Percentiles rank a stretch among this genome's conserved stretches.
Evolutionary conservation across 2,797 vertebrate species (phyloP).

Genomic region (Cuculus canorus): DNA sequence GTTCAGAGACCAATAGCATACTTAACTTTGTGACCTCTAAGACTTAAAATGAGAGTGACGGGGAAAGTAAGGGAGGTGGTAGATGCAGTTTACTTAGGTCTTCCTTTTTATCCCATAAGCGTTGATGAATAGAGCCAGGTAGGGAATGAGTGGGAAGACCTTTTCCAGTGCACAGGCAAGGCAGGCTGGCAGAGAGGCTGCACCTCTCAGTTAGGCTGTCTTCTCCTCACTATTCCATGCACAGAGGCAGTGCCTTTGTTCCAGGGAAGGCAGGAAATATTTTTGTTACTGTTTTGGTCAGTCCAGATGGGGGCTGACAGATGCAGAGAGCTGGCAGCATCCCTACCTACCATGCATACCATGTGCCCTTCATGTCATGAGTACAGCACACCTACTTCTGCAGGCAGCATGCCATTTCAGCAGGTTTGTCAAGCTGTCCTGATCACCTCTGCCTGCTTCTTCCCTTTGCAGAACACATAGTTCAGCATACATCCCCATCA

Average conservation of each 20-base stretch:
- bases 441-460: neutral
- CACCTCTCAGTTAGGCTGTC: neutral
- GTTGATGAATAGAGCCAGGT: rapidly evolving
- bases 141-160: neutral
- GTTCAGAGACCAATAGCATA: neutral
- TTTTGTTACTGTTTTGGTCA: neutral
- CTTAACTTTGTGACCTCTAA: neutral
- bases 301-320: neutral
- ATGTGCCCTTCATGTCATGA: rapidly evolving
- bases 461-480: neutral
- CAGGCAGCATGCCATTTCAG: neutral
- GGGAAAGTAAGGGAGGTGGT: neutral
- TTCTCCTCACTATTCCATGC: neutral
- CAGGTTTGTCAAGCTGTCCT: neutral
- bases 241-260: neutral
- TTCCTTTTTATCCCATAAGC: neutral
- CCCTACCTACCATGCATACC: neutral
- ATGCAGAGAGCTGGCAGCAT: neutral
- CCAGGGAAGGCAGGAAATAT: neutral
- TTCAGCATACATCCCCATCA: neutral
- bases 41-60: neutral
- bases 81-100: neutral
- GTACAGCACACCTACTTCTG: neutral
- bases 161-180: rapidly evolving
- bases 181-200: neutral